A percentile compares a stretch with the other conserved stretches of the same genome.
Conservation (phyloP, 2,797 vertebrate genomes). For the Anabacerthia variegaticeps region DNA sequence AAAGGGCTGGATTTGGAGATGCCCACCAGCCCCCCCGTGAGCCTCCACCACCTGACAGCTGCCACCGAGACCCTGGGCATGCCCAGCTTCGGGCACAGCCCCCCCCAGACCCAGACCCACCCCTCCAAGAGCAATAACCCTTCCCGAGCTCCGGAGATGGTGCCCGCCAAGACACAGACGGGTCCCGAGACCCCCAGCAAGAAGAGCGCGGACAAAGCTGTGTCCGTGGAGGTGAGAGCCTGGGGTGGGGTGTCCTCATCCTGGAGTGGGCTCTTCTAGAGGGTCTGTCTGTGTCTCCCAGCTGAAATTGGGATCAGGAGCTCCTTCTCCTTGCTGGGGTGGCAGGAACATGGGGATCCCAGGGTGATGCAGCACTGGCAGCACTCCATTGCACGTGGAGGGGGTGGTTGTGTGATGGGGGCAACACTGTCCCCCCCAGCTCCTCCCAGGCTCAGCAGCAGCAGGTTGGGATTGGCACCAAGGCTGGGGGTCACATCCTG, state of each 20-base stretch:
- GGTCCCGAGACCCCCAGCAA: conserved; percentile 86
- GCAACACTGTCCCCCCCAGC: rapidly evolving
- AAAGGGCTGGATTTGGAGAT: conserved; percentile 89
- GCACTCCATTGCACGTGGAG: rapidly evolving
- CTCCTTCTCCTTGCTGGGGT: not conserved
- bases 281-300: not conserved
- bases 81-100: conserved; percentile 64
- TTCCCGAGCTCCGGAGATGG: conserved; percentile 64
- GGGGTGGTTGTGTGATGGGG: not conserved
- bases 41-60: conserved; percentile 83
- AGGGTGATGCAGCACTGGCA: not conserved
- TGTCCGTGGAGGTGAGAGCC: conserved; percentile 89
- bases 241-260: not conserved
- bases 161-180: conserved; percentile 84
- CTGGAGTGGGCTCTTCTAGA: not conserved
- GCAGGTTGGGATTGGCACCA: not conserved
- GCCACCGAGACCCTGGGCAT: conserved; percentile 45
- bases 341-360: not conserved
- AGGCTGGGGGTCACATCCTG: not conserved
- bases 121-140: conserved; percentile 71
- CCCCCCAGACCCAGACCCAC: conserved; percentile 78
- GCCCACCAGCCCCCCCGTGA: conserved; percentile 85
- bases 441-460: rapidly evolving
- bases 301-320: not conserved
- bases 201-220: conserved; percentile 86